Evolutionary conservation across 2,797 vertebrate genomes (phyloP).

Genomic region (Rhinella marina): DNA sequence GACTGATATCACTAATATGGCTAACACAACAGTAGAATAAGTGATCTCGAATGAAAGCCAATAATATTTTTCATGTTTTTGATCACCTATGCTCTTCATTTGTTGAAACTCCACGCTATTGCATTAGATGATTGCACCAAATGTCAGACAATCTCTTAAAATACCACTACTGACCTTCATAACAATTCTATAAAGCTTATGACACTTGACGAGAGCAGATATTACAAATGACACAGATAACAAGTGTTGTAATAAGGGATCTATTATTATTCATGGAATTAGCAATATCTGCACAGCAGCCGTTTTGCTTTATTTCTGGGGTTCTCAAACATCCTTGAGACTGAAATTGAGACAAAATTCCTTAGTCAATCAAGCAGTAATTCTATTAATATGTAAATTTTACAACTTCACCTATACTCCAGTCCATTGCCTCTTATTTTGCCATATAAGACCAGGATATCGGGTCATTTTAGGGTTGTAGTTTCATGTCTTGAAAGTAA

Average conservation of each 20-base stretch:
- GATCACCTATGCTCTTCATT: neutral
- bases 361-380: conserved; percentile 17
- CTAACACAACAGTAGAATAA: neutral
- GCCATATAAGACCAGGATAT: neutral
- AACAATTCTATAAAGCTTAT: conserved; percentile 3
- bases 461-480: neutral
- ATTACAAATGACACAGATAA: conserved; percentile 39
- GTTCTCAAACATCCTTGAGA: conserved; percentile 23
- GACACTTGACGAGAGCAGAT: conserved; percentile 35
- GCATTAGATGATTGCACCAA: conserved; percentile 2
- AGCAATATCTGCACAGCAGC: neutral
- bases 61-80: conserved; percentile 16
- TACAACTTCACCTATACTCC: neutral
- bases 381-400: conserved; percentile 49
- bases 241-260: conserved; percentile 1
- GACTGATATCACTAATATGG: neutral
- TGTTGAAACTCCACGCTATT: neutral
- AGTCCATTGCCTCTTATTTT: conserved; percentile 9
- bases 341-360: neutral
- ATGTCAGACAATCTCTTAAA: conserved; percentile 34
- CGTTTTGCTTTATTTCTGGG: neutral
- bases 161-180: neutral
- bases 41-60: neutral
- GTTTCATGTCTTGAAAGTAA: neutral
- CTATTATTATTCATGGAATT: conserved; percentile 35